Evolutionary conservation across 1,140 invertebrate genomes (phyloP), one percentile per base, ranked within the genome.

Genomic region (Drosophila tani): DNA sequence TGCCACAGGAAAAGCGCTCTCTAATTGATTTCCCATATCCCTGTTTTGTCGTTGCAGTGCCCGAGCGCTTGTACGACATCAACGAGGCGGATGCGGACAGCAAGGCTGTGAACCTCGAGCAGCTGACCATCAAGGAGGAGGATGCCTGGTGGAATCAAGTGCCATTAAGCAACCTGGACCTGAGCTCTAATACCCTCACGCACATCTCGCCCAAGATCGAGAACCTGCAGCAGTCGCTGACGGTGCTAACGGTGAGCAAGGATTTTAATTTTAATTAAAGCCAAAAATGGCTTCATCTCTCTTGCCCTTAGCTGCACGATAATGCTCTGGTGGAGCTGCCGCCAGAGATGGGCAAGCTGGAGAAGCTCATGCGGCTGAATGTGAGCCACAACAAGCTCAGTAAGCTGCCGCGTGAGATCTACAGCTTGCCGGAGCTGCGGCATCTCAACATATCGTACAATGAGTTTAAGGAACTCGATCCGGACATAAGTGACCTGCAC

Each of bases 61-160:
- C 97, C 65, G 94, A 96, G 47, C 95, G 95, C 93, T 95, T 98
- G 40, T 98, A 97, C 95, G 95, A 94, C 78, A 95, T 98, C 78
- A 96, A 98, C 91, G 95, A 96, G 75, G 93, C 96, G 73, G 94
- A 95, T 75, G 94, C 87, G 93, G 96, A 93, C 93, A 95, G 90
- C 85, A 90, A 85, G 40, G 96, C 82, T 93, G 93, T 96, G 9
- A 96, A 97, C 84, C 95, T 96, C 75, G 94, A 95, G 70, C 92
- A 93, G 46, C 82, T 92, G n/a, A 84, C 85, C 1, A 78, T 93
- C 24, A 95, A 96, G 45, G 94, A 95, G 40, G 93, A 94, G 46
- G 94, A 95, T 64, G 94, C 95, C 50, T 98, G 97, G 97, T 98
- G 97, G 97, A 97, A 97, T 91, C 95, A 96, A 82, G 95, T 96